Conservation (phyloP, 2,113 vertebrate species). For the Coptodon rendalli region DNA sequence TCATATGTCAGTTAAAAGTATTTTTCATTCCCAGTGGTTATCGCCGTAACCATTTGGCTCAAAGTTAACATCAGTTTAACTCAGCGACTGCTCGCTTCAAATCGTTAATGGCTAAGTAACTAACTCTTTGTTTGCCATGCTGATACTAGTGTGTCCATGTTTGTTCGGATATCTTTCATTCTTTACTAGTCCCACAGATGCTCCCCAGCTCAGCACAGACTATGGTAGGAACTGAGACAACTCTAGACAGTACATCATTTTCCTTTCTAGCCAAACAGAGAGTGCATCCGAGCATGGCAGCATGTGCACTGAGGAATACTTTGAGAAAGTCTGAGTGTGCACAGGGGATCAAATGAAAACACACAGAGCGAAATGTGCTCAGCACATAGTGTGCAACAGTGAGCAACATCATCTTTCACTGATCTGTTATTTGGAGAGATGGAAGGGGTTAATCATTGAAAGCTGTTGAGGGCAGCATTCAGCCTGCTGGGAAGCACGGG, state of each 20-base stretch:
- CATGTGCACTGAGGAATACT: background rate
- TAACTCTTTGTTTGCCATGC: background rate
- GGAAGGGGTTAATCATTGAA: background rate
- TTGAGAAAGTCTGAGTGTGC: background rate
- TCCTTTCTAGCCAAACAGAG: background rate
- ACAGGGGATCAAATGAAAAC: background rate
- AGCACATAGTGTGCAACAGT: background rate
- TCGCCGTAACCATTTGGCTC: background rate
- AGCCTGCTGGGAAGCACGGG: slow-evolving; percentile 10
- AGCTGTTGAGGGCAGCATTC: background rate
- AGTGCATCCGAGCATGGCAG: background rate
- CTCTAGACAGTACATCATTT: background rate
- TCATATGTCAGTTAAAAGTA: background rate
- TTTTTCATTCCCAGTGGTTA: background rate
- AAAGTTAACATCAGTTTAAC: background rate
- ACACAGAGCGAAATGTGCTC: background rate
- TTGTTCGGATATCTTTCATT: background rate
- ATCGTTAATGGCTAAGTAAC: background rate
- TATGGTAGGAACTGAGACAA: background rate
- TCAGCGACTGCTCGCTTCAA: background rate
- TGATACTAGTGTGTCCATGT: background rate
- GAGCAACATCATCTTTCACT: background rate
- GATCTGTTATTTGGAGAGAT: background rate
- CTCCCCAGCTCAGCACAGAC: background rate
- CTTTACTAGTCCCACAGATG: background rate